Evolutionary conservation across 1,140 invertebrate species (phyloP), one percentile per base, ranked within the genome.

Genomic region (Drosophila sp.): DNA sequence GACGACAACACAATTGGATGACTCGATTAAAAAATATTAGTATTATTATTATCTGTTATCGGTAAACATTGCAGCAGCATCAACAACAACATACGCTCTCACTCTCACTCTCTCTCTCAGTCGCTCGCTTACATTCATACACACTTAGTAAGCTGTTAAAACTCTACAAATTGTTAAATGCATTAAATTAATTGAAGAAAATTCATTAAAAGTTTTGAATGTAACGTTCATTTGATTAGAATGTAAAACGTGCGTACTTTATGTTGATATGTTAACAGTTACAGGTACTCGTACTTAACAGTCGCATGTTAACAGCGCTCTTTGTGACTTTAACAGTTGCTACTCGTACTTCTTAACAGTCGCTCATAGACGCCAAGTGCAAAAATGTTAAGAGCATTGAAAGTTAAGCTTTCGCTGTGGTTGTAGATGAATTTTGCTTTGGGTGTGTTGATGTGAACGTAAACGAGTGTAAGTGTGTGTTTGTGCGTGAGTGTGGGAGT

Each of bases 41-140:
- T 53, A 65, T 27, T 41, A 21, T 18, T 32, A 27, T 38, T 18
- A 51, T 34, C 38, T 59, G 48, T 59, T 53, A 67, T 67, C 69
- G 18, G 51, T 54, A 59, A 36, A 67, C 36, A 43, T 50, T 45
- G 45, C 51, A 58, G 61, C 69, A 72, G 69, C 69, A 72, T 58
- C 53, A 72, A 65, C 69, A 72, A 72, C 62, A 72, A 58, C 41
- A 29, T 13, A 36, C 11, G 25, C 41, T 48, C 32, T 29, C 32
- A 2, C 25, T 1, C 56, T 29, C 46, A 2, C 21, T 48, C 46
- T 27, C 46, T 48, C 45, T 48, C 46, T 27, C 46, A 27, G 21
- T 48, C 45, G 0, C 7, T 51, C 29, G 7, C 2, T 48, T 25
- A 8, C 29, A 34, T 5, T 8, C 27, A 27, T n/a, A 9, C 43